These are phyloP conservation scores for Acestrorhynchus altus DNA, from an alignment of 2,797 vertebrate species.

Conservation along the genomic window DNA sequence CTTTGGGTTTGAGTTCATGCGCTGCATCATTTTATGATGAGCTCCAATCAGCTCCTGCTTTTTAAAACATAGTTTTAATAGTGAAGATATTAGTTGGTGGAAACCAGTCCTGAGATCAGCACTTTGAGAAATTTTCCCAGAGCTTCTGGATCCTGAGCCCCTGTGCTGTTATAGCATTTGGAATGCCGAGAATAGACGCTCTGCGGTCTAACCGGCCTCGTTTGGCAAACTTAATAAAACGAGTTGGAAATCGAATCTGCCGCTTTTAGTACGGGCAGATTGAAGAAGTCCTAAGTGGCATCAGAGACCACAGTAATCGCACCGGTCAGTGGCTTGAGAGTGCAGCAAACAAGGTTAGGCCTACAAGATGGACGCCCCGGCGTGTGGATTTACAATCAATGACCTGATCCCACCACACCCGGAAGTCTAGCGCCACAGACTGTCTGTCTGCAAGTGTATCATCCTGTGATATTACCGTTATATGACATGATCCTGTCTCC, in stretches of 20 bases:
- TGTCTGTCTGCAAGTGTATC: constrained; percentile 50
- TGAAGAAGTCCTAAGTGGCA: constrained; percentile 71
- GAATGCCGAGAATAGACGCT: constrained; percentile 64
- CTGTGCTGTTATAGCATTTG: constrained; percentile 67
- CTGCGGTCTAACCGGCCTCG: constrained; percentile 69
- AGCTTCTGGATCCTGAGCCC: constrained; percentile 62
- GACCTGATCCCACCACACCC: constrained; percentile 27
- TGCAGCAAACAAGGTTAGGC: constrained; percentile 74
- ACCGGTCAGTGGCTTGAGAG: constrained; percentile 63
- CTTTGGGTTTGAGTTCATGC: too few relatives aligned
- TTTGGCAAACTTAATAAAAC: constrained; percentile 80
- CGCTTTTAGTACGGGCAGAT: constrained; percentile 73
- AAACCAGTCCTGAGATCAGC: constrained; percentile 38
- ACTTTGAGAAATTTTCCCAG: constrained; percentile 57
- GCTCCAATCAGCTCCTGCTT: neutral
- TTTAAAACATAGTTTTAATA: neutral
- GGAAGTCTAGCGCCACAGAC: constrained; percentile 49
- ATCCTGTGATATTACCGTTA: neutral
- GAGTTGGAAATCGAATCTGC: constrained; percentile 74
- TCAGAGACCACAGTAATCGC: constrained; percentile 62
- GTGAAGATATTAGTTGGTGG: too few relatives aligned
- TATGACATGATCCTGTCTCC: constrained; percentile 3
- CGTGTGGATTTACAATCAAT: constrained; percentile 8
- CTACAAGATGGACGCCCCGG: constrained; percentile 65
- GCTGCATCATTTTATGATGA: too few relatives aligned